These are phyloP conservation scores for Microcebus lehilahytsara DNA, from an alignment of 2,113 vertebrate genomes.

Conservation along the genomic window DNA sequence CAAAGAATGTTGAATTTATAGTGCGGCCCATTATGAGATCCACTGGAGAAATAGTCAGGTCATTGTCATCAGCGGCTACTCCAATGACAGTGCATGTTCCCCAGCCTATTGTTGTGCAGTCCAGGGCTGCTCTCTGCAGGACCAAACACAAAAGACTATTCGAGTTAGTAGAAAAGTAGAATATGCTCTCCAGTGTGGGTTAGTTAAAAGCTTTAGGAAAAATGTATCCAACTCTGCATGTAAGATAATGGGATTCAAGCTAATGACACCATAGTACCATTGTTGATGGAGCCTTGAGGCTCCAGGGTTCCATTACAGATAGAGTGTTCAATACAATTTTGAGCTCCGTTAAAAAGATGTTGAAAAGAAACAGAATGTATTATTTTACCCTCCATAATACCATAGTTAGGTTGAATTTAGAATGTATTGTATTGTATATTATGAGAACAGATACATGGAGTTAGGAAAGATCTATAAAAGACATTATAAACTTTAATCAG, in stretches of 20 bases:
- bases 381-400: neutral
- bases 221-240: neutral
- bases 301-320: neutral
- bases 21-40: slow-evolving; percentile 49
- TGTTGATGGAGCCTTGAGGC: neutral
- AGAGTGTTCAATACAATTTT: neutral
- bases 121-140: slow-evolving; percentile 59
- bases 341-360: neutral
- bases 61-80: neutral
- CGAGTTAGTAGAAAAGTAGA: neutral
- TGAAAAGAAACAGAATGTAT: neutral
- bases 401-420: neutral
- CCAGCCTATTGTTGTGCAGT: slow-evolving; percentile 13
- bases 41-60: neutral
- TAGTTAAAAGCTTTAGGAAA: neutral
- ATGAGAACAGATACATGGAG: neutral
- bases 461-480: neutral
- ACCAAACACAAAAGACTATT: neutral
- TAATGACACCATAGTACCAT: neutral
- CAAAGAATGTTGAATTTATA: slow-evolving; percentile 60
- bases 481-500: neutral
- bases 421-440: neutral
- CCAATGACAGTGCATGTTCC: slow-evolving; percentile 52
- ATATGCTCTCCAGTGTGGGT: neutral
- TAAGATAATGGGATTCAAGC: neutral